Evolutionary conservation across 2,888 invertebrate genomes (phyloP).

Genomic region (Hermaeophaga mercurialis): DNA sequence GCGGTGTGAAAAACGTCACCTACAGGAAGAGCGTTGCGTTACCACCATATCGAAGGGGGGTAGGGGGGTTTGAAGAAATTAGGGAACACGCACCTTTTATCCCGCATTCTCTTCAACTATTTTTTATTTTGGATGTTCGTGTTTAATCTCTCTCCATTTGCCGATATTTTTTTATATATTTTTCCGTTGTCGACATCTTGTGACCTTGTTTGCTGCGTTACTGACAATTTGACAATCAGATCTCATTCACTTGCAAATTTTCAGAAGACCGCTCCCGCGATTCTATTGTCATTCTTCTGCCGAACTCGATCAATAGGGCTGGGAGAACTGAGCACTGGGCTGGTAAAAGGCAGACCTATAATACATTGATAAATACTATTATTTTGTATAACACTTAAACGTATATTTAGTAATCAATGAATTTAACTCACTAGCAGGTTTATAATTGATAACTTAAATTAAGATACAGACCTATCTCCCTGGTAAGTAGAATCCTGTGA

Average conservation of each 20-base stretch:
- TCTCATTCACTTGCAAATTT: slow-evolving; percentile 53
- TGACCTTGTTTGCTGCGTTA: slow-evolving; percentile 47
- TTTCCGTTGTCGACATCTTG: slow-evolving; percentile 45
- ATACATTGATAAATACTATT: too few species aligned
- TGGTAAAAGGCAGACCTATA: slow-evolving; percentile 64
- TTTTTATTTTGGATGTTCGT: slow-evolving; percentile 6
- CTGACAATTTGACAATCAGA: slow-evolving; percentile 51
- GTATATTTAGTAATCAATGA: too few species aligned
- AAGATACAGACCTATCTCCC: slow-evolving; percentile 58
- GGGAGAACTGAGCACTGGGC: slow-evolving; percentile 68
- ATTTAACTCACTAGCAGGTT: too few species aligned
- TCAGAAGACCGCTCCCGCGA: slow-evolving; percentile 55
- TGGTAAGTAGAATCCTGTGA: slow-evolving; percentile 75
- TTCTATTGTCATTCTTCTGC: slow-evolving; percentile 47
- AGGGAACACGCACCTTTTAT: slow-evolving; percentile 17
- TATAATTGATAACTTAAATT: too few species aligned
- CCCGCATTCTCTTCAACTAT: slow-evolving; percentile 11
- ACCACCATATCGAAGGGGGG: slow-evolving; percentile 15
- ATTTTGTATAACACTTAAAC: too few species aligned
- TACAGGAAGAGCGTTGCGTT: slow-evolving; percentile 38
- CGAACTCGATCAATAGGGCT: slow-evolving; percentile 66
- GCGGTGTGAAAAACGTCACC: slow-evolving; percentile 45
- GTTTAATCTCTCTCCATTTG: slow-evolving; percentile 20
- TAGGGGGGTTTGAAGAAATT: background rate
- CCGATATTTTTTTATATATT: slow-evolving; percentile 21